A percentile compares a stretch with the other conserved stretches of the same genome.
These are phyloP conservation scores for Adelges cooleyi DNA, from an alignment of 1,140 invertebrate genomes.

Conservation along the genomic window DNA sequence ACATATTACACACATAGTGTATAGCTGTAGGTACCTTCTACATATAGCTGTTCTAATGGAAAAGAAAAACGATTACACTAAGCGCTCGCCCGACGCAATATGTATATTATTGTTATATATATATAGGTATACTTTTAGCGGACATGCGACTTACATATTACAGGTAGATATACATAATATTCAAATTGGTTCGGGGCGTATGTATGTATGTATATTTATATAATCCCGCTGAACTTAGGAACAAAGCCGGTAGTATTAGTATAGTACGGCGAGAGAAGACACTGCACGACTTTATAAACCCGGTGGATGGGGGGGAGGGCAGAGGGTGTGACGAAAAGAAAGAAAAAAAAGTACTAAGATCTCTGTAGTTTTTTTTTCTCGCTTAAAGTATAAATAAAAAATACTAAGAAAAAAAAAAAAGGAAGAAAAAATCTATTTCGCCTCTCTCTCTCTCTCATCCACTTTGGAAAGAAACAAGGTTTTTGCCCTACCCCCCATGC, in stretches of 20 bases:
- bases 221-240: slow-evolving; percentile 26
- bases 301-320: background rate
- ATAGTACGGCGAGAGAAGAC: background rate
- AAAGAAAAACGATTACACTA: slow-evolving; percentile 17
- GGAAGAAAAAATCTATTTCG: slow-evolving; percentile 22
- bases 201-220: too few relatives aligned
- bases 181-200: slow-evolving; percentile 1
- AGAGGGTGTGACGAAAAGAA: slow-evolving; percentile 11
- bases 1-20: too few relatives aligned
- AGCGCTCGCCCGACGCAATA: slow-evolving; percentile 1
- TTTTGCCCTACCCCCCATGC: background rate
- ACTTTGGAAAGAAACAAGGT: slow-evolving; percentile 11
- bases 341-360: background rate
- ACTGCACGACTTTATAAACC: too few relatives aligned
- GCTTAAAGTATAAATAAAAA: background rate
- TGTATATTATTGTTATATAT: background rate
- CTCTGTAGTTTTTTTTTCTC: background rate
- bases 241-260: slow-evolving; percentile 22
- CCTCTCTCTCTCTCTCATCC: background rate
- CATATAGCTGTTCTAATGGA: slow-evolving; percentile 11
- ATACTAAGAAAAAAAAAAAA: background rate
- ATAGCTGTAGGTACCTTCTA: too few relatives aligned
- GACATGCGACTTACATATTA: slow-evolving; percentile 17
- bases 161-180: too few relatives aligned
- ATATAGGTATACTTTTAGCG: background rate